These are phyloP conservation scores for Ctenicera cuprea DNA, from an alignment of 2,888 invertebrate genomes.

Conservation along the genomic window DNA sequence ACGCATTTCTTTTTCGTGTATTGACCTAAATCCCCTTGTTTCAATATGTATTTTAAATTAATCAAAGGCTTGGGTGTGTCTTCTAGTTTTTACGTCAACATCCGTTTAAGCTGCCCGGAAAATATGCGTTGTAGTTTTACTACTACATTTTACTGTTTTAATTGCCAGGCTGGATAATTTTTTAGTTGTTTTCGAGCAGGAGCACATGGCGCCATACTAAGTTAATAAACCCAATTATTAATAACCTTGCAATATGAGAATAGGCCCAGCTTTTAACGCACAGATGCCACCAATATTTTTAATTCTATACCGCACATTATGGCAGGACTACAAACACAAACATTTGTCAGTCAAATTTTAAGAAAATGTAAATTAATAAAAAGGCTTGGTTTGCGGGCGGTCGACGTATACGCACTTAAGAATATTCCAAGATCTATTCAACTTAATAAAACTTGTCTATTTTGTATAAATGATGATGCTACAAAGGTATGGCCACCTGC, in stretches of 20 bases:
- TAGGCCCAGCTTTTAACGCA: neutral
- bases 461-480: slow-evolving; percentile 31
- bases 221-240: neutral
- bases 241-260: slow-evolving; percentile 5
- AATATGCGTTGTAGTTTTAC: neutral
- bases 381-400: slow-evolving; percentile 17
- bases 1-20: neutral
- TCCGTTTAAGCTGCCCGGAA: neutral
- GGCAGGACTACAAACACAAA: slow-evolving; percentile 6
- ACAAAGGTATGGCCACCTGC: slow-evolving; percentile 34
- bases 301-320: neutral
- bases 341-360: slow-evolving; percentile 28
- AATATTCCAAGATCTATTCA: slow-evolving; percentile 24
- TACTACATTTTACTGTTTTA: neutral
- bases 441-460: slow-evolving; percentile 31
- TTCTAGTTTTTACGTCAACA: neutral
- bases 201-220: neutral
- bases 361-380: slow-evolving; percentile 14
- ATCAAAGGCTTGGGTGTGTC: slow-evolving; percentile 2
- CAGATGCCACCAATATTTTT: slow-evolving; percentile 7
- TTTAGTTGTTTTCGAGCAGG: neutral
- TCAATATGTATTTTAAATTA: neutral
- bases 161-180: neutral
- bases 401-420: neutral
- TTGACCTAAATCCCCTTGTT: neutral